phyloP scores from a whole-genome alignment of 2,113 vertebrate genomes.

The Ptilonorhynchus violaceus region DNA sequence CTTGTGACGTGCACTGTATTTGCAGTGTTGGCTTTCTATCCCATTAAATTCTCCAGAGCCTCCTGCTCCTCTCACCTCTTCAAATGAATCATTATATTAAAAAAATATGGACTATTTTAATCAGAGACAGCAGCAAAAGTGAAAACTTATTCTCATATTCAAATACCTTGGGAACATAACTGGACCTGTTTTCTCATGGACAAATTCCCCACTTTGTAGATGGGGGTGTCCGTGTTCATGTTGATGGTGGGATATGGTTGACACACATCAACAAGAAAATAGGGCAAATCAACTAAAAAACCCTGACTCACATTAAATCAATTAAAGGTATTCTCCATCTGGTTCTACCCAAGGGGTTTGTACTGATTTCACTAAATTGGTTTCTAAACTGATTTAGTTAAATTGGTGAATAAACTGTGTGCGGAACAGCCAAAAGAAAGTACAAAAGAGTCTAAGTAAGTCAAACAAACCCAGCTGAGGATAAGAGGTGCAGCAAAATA shows the following conservation, averaged over 20 bases:
- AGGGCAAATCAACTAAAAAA: background rate
- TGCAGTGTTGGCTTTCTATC: background rate
- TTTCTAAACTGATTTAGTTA: constrained; percentile 50
- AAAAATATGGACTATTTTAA: background rate
- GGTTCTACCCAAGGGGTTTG: constrained; percentile 28
- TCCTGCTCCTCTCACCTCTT: background rate
- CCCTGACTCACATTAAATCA: background rate
- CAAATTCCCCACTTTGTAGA: background rate
- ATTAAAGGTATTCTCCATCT: constrained; percentile 44
- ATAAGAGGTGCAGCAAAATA: background rate
- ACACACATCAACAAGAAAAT: background rate
- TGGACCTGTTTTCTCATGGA: background rate
- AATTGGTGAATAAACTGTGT: background rate
- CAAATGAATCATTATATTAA: background rate
- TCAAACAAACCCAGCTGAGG: background rate
- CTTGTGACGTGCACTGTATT: background rate
- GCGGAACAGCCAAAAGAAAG: constrained; percentile 1
- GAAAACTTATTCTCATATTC: background rate
- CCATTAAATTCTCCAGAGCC: background rate
- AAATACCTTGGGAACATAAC: background rate
- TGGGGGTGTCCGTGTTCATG: background rate
- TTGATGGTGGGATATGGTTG: background rate
- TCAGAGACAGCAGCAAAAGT: background rate
- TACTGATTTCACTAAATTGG: constrained; percentile 40
- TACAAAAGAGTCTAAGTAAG: background rate